These are phyloP conservation scores for Megaceryle maxima DNA, from an alignment of 2,113 vertebrate genomes.

Conservation along the genomic window DNA sequence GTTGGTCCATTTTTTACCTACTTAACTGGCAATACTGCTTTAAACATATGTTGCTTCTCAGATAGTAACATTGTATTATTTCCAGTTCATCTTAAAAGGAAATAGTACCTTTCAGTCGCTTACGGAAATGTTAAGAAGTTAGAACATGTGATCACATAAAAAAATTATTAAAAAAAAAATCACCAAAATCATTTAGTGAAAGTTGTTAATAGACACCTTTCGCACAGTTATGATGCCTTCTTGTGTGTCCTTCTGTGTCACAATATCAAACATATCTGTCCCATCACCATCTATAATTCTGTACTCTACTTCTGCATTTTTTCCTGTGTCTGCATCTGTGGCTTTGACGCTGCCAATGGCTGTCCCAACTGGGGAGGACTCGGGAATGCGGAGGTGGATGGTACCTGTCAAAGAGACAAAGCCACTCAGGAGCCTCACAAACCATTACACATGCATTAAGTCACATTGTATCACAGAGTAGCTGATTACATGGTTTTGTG, in stretches of 20 bases:
- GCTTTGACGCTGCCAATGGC: conserved; percentile 81
- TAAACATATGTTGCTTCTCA: not conserved
- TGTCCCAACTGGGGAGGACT: conserved; percentile 78
- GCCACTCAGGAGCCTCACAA: not conserved
- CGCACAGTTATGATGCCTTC: conserved; percentile 80
- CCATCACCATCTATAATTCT: conserved; percentile 81
- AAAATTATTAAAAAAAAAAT: too few species aligned
- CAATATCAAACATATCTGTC: conserved; percentile 81
- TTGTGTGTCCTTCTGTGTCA: conserved; percentile 79
- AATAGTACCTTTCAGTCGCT: not conserved
- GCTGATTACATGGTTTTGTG: not conserved
- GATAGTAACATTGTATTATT: not conserved
- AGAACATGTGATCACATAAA: not conserved
- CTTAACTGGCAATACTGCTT: not conserved
- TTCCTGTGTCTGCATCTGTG: conserved; percentile 80
- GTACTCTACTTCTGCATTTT: conserved; percentile 83
- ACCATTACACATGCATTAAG: not conserved
- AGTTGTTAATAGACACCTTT: conserved; percentile 70
- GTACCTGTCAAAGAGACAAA: conserved; percentile 69
- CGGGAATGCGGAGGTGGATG: conserved; percentile 77
- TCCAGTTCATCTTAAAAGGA: not conserved
- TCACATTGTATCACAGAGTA: not conserved
- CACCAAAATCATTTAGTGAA: not conserved
- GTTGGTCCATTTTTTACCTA: not conserved
- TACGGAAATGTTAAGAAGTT: not conserved